These are phyloP conservation scores for Hapalemur alaotrensis DNA, from an alignment of 2,797 vertebrate genomes.

Conservation along the genomic window DNA sequence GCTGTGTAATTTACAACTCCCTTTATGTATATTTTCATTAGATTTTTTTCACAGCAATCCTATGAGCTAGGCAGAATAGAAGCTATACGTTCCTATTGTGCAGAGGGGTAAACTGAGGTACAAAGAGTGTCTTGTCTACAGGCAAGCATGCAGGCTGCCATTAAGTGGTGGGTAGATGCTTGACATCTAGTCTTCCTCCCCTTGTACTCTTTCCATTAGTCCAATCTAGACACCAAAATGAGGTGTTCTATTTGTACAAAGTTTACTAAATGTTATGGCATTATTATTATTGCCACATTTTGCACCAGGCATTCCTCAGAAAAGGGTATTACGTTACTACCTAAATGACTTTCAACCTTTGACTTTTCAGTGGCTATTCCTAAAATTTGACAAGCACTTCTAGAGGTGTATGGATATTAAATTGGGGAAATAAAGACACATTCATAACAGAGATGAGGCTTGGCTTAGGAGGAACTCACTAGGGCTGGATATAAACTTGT, in stretches of 20 bases:
- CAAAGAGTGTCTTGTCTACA: not conserved
- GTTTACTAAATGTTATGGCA: not conserved
- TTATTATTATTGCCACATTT: not conserved
- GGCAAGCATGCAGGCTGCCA: not conserved
- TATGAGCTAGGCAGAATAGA: not conserved
- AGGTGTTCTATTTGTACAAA: not conserved
- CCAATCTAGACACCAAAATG: not conserved
- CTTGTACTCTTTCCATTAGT: not conserved
- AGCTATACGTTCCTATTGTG: not conserved
- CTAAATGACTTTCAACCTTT: not conserved
- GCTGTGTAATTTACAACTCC: not conserved
- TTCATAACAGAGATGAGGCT: not conserved
- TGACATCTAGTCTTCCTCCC: not conserved
- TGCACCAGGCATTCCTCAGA: not conserved
- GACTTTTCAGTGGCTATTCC: not conserved
- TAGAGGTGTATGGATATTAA: not conserved
- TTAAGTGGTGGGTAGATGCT: not conserved
- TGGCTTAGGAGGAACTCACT: constrained; percentile 65
- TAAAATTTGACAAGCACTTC: not conserved
- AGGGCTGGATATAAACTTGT: not conserved
- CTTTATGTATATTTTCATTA: not conserved
- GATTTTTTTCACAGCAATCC: not conserved
- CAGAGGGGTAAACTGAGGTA: not conserved
- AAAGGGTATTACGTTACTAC: not conserved
- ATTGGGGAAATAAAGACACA: not conserved